A percentile compares a stretch with the other conserved stretches of the same genome.
Evolutionary conservation across 2,113 vertebrate genomes (phyloP).

Genomic region (Corythoichthys haematopterus): DNA sequence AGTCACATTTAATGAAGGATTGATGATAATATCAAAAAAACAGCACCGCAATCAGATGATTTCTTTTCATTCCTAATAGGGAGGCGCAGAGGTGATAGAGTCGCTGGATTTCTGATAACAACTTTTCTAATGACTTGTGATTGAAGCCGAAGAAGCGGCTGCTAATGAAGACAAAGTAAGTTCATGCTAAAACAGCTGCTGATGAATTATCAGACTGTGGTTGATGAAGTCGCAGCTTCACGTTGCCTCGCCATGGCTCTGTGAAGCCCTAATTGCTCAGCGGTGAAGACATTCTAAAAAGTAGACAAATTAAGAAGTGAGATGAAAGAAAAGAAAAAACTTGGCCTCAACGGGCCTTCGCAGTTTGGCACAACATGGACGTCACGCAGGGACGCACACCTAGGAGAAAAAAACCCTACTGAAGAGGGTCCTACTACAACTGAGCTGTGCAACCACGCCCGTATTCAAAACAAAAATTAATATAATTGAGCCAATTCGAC

Average conservation of each 20-base stretch:
- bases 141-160: slow-evolving; percentile 36
- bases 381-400: no score
- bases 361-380: no score
- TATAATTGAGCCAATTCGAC: no score
- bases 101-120: slow-evolving; percentile 31
- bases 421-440: no score
- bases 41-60: not conserved
- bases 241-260: slow-evolving; percentile 19
- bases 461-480: no score
- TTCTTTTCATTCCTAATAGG: slow-evolving; percentile 19
- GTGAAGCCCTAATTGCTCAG: slow-evolving; percentile 30
- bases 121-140: slow-evolving; percentile 51
- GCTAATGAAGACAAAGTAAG: slow-evolving; percentile 66
- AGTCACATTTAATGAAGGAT: slow-evolving; percentile 11
- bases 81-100: slow-evolving; percentile 15
- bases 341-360: no score
- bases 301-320: not conserved
- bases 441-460: no score
- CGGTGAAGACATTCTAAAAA: not conserved
- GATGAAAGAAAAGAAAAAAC: not conserved
- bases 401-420: no score
- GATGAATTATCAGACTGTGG: slow-evolving; percentile 63
- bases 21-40: slow-evolving; percentile 20
- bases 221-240: slow-evolving; percentile 41
- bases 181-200: slow-evolving; percentile 53